Evolutionary conservation across 2,113 vertebrate genomes (phyloP), one percentile per base, ranked within the genome.

Genomic region (Jacana jacana): DNA sequence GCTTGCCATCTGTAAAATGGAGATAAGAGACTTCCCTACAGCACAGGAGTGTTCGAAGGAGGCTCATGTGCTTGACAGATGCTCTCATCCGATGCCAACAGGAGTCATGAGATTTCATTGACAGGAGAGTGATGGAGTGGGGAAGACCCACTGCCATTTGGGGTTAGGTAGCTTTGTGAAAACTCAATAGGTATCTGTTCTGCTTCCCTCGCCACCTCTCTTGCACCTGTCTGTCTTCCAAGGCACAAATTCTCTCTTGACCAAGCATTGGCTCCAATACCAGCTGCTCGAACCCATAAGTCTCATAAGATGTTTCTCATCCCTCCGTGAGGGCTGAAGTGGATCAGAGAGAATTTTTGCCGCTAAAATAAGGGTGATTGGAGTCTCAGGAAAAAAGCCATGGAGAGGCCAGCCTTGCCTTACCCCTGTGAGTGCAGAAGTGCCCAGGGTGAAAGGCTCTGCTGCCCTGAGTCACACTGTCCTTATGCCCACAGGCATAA

Each of bases 81-180:
- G 92, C 81, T 95, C 83, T 95, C 88, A 91, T 79, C 69, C 22
- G 4, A 93, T 81, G 88, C 89, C 95, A 95, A 73, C 54, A 27
- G 51, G 82, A 94, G 73, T 63, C 93, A 49, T 28, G 89, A 94
- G 92, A 88, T 88, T 91, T 94, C 92, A 85, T 35, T 94, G 95
- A 91, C 92, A 85, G 93, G 28, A 92, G 57, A 82, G 68, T 94
- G 93, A 96, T 93, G 93, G 91, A 95, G 86, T 94, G 83, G 81
- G 81, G 84, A 91, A 93, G 84, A 95, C 79, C 93, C 86, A 71
- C 57, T 86, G 95, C 86, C 89, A 78, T 88, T 80, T 44, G 75
- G 81, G 94, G 88, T 89, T 95, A 82, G 24, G 77, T 57, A 86
- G 73, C 83, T 92, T 91, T 94, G 86, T 93, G 89, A 97, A 93